Conservation (phyloP, 2,888 invertebrate genomes). For the Drosophila aldrichi region DNA sequence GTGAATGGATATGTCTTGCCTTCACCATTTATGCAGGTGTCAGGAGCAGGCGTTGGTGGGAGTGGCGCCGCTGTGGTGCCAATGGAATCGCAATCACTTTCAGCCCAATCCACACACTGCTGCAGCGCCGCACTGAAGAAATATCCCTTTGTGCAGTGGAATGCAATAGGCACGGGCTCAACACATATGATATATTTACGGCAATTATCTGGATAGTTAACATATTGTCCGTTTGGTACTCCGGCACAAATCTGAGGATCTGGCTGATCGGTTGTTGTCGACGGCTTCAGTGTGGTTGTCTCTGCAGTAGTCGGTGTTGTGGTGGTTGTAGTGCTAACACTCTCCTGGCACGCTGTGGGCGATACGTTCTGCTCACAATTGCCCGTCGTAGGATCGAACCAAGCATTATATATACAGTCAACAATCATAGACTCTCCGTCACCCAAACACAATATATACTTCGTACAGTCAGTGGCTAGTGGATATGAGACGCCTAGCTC, state of each 20-base stretch:
- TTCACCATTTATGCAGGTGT: conserved; percentile 24
- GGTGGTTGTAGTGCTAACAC: background rate
- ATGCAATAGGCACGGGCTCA: conserved; percentile 83
- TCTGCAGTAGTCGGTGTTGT: conserved; percentile 1
- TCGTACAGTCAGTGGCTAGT: conserved; percentile 51
- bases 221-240: conserved; percentile 43
- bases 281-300: conserved; percentile 2
- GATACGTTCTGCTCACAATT: conserved; percentile 66
- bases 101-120: conserved; percentile 65
- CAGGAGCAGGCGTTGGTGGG: conserved; percentile 15
- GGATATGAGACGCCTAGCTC: conserved; percentile 51
- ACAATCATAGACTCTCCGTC: conserved; percentile 43
- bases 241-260: conserved; percentile 50
- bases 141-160: conserved; percentile 86
- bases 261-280: conserved; percentile 16
- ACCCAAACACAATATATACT: conserved; percentile 65
- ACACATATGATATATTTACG: conserved; percentile 69
- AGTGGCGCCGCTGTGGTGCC: conserved; percentile 39
- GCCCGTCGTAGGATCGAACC: conserved; percentile 64
- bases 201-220: conserved; percentile 74
- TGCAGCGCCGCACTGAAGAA: conserved; percentile 81
- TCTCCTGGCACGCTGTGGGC: conserved; percentile 54
- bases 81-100: conserved; percentile 81
- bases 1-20: conserved; percentile 42
- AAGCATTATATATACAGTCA: conserved; percentile 65